Conservation (phyloP, 1,140 invertebrate species). For the Glossosoma conforme region DNA sequence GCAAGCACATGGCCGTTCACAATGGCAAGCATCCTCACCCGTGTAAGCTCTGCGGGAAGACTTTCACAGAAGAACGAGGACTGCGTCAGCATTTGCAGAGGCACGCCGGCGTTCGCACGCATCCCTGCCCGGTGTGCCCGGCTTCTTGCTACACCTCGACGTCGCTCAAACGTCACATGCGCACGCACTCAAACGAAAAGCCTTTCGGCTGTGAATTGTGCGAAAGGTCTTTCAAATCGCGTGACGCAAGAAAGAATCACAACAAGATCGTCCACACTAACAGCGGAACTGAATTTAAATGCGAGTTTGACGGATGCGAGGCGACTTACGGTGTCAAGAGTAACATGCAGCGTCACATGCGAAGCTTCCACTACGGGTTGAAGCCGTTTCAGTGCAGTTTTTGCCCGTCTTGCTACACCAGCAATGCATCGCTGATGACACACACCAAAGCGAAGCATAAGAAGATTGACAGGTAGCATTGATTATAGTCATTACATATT, state of each 20-base stretch:
- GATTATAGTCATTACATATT: too few relatives aligned
- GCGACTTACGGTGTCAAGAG: slow-evolving; percentile 13
- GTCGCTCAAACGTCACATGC: slow-evolving; percentile 24
- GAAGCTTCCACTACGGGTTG: slow-evolving; percentile 21
- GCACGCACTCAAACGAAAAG: slow-evolving; percentile 49
- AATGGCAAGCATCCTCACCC: slow-evolving; percentile 1
- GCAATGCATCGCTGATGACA: slow-evolving; percentile 9
- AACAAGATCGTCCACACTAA: slow-evolving; percentile 14
- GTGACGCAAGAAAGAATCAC: slow-evolving; percentile 6
- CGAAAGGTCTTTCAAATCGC: slow-evolving; percentile 15
- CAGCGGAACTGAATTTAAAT: slow-evolving; percentile 6
- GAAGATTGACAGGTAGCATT: too few relatives aligned
- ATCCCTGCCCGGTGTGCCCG: slow-evolving; percentile 1
- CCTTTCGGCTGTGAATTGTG: slow-evolving; percentile 33
- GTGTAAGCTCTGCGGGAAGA: slow-evolving; percentile 9
- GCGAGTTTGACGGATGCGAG: slow-evolving; percentile 13
- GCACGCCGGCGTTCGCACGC: slow-evolving; percentile 5
- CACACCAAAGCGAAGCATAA: slow-evolving; percentile 8
- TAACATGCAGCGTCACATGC: slow-evolving; percentile 22
- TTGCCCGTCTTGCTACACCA: slow-evolving; percentile 14
- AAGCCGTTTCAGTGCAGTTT: slow-evolving; percentile 13
- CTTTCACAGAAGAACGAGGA: slow-evolving; percentile 1
- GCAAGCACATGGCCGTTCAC: slow-evolving; percentile 18
- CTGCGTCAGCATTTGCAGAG: slow-evolving; percentile 5
- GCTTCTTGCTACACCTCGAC: slow-evolving; percentile 1